These are phyloP conservation scores for Autographa pulchrina DNA, from an alignment of 2,888 invertebrate species.

Conservation along the genomic window DNA sequence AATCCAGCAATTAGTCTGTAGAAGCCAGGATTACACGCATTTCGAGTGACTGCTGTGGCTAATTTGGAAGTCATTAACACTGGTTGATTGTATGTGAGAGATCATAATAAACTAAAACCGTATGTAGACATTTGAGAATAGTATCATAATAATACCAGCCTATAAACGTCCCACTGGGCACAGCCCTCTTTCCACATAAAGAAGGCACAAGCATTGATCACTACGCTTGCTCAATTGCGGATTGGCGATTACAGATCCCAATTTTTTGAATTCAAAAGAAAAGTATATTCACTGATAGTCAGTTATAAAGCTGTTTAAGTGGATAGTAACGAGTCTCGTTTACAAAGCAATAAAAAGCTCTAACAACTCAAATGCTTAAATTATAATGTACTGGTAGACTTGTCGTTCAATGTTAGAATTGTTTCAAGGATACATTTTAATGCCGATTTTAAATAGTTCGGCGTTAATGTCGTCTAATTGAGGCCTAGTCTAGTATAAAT, in stretches of 20 bases:
- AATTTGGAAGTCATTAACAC: constrained; percentile 34
- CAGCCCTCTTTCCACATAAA: too few species aligned
- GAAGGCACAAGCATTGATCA: too few species aligned
- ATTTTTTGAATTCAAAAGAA: too few species aligned
- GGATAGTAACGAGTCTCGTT: neutral
- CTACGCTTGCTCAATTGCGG: too few species aligned
- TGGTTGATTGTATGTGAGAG: constrained; percentile 20
- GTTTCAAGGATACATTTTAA: neutral
- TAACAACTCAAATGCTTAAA: too few species aligned
- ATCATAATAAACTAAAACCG: neutral
- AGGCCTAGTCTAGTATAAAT: neutral
- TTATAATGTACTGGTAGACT: too few species aligned
- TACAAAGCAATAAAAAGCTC: too few species aligned
- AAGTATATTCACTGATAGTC: too few species aligned
- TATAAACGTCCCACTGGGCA: too few species aligned
- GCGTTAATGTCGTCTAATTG: neutral
- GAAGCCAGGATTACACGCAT: constrained; percentile 31
- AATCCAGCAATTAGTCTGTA: constrained; percentile 38
- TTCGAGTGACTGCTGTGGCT: constrained; percentile 31
- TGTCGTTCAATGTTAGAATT: neutral
- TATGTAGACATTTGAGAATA: neutral
- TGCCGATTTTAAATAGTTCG: neutral
- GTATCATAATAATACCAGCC: too few species aligned
- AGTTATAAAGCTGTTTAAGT: neutral
- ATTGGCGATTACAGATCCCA: too few species aligned